These are phyloP conservation scores for Antigone vipio DNA, from an alignment of 2,113 vertebrate species.

Conservation along the genomic window DNA sequence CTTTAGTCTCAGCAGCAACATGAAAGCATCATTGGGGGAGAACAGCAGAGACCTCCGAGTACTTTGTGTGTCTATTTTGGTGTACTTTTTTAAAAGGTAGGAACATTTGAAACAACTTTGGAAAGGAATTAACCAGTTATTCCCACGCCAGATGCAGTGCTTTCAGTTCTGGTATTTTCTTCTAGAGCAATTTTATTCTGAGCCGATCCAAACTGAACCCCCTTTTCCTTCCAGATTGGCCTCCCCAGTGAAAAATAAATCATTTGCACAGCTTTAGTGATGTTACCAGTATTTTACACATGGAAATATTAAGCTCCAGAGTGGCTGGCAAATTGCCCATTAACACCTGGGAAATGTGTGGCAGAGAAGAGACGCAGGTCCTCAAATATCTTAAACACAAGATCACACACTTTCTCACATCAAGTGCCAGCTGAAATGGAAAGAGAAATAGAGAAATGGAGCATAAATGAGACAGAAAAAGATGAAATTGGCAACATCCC, in stretches of 20 bases:
- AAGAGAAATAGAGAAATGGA: slow-evolving; percentile 24
- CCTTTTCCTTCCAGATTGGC: not conserved
- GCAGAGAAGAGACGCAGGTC: not conserved
- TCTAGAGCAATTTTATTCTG: not conserved
- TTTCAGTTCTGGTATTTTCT: not conserved
- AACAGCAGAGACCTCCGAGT: not conserved
- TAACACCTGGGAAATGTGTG: not conserved
- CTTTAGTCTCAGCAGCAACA: not conserved
- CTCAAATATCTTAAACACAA: not conserved
- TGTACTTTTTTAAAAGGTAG: not conserved
- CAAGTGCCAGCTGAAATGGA: not conserved
- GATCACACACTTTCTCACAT: not conserved
- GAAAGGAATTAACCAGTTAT: not conserved
- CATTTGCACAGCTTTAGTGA: not conserved
- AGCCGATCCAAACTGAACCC: not conserved
- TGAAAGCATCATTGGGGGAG: not conserved
- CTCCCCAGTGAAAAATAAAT: not conserved
- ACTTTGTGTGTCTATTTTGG: not conserved
- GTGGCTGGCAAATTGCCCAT: not conserved
- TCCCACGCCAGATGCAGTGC: not conserved
- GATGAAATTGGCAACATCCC: not conserved
- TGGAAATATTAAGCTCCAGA: not conserved
- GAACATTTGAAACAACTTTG: not conserved
- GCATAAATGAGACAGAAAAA: slow-evolving; percentile 13
- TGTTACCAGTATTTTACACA: not conserved